Conservation (phyloP, 2,113 vertebrate genomes). For the Hypocryptadius cinnamomeus region DNA sequence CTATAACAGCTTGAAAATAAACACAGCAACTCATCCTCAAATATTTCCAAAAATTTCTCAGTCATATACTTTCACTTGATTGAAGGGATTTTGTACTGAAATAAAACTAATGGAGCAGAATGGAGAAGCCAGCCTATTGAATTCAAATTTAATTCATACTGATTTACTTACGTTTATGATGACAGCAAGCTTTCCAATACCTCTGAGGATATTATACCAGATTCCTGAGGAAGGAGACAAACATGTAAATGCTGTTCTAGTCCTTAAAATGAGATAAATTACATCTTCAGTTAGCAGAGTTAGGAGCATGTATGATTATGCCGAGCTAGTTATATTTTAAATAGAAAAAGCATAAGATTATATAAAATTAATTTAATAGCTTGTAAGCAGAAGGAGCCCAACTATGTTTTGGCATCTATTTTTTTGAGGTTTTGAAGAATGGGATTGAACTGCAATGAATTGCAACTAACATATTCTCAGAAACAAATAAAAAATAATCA, state of each 20-base stretch:
- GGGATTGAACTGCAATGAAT: neutral
- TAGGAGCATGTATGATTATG: neutral
- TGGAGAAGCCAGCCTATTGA: neutral
- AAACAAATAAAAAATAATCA: neutral
- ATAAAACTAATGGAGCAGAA: conserved; percentile 8
- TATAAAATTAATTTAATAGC: neutral
- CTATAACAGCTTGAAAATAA: neutral
- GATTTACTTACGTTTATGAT: conserved; percentile 91
- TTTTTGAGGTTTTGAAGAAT: neutral
- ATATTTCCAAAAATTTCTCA: neutral
- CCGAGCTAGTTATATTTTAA: neutral
- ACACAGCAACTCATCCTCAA: neutral
- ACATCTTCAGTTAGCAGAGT: neutral
- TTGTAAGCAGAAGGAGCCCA: neutral
- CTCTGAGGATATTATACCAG: conserved; percentile 97
- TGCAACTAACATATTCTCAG: neutral
- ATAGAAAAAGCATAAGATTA: neutral
- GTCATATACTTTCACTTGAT: neutral
- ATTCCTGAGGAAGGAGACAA: conserved; percentile 77
- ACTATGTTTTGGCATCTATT: neutral
- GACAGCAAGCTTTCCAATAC: conserved; percentile 92
- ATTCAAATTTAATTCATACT: neutral
- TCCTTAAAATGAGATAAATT: neutral
- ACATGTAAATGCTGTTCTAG: neutral
- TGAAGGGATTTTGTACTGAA: neutral